These are phyloP conservation scores for Parazoanthus darwini DNA, from an alignment of 92 coral and sea anemone species.

Conservation along the genomic window DNA sequence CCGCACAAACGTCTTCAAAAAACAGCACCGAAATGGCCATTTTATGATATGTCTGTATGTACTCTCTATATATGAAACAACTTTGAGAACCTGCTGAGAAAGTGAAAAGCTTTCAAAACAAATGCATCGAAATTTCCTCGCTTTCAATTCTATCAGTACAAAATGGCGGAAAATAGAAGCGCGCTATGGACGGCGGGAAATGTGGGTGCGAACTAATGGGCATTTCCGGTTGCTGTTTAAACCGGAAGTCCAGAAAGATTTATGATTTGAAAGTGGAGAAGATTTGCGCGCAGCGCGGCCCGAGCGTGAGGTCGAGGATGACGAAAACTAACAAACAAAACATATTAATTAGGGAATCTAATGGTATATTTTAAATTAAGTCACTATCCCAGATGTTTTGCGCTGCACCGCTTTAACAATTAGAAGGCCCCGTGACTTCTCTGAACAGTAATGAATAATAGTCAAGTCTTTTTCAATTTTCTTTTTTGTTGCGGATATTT, in stretches of 20 bases:
- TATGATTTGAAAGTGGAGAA: too few species aligned
- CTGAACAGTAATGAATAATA: too few species aligned
- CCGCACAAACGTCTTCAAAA: not conserved
- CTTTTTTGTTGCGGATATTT: not conserved
- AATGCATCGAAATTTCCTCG: constrained; percentile 37
- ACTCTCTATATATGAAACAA: constrained; percentile 16
- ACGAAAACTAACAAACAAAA: not conserved
- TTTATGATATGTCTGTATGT: not conserved
- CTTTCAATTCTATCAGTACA: constrained; percentile 31
- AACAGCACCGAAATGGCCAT: not conserved
- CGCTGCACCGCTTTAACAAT: not conserved
- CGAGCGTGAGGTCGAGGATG: not conserved
- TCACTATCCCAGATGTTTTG: not conserved
- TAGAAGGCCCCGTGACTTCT: not conserved
- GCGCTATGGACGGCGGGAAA: constrained; percentile 64
- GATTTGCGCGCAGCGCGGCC: not conserved
- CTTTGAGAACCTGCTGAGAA: constrained; percentile 34
- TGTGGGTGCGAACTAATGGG: constrained; percentile 76
- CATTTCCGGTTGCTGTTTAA: constrained; percentile 73
- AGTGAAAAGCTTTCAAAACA: constrained; percentile 34
- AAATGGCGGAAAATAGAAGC: constrained; percentile 74
- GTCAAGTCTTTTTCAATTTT: too few species aligned
- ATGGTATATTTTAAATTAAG: too few species aligned
- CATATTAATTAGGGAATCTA: not conserved
- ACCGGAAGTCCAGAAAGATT: constrained; percentile 63